Percentiles rank a stretch among this genome's conserved stretches.
phyloP scores from a whole-genome alignment of 2,797 vertebrate genomes.

The Bovichtus variegatus region DNA sequence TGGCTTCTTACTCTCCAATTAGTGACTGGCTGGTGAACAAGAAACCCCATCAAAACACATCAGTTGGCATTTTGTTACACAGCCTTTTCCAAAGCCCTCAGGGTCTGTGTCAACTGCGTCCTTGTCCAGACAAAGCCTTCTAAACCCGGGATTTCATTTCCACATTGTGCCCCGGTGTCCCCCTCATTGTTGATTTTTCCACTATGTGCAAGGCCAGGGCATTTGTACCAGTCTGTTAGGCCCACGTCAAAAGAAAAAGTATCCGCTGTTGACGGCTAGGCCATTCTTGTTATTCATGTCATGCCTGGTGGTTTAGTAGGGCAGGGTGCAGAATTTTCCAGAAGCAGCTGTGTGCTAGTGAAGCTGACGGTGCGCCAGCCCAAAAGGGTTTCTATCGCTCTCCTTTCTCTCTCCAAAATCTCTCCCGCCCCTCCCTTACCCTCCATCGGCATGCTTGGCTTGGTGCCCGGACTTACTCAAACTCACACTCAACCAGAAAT shows the following conservation, averaged over 20 bases:
- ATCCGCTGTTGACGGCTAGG: conserved; percentile 73
- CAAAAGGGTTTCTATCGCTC: conserved; percentile 83
- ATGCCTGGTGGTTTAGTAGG: conserved; percentile 91
- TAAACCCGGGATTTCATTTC: conserved; percentile 82
- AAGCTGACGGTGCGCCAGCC: conserved; percentile 87
- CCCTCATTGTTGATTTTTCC: conserved; percentile 83
- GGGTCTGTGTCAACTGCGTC: conserved; percentile 75
- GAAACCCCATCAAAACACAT: conserved; percentile 81
- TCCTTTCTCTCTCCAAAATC: conserved; percentile 58
- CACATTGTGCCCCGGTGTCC: conserved; percentile 80
- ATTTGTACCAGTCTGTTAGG: conserved; percentile 80
- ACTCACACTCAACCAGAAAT: conserved; percentile 86
- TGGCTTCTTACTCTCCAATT: conserved; percentile 69
- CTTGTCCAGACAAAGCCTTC: conserved; percentile 80
- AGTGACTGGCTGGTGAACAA: conserved; percentile 79
- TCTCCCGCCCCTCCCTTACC: conserved; percentile 49
- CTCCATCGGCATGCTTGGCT: conserved; percentile 88
- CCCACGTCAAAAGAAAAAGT: conserved; percentile 80
- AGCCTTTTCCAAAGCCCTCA: conserved; percentile 75
- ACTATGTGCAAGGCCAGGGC: conserved; percentile 81
- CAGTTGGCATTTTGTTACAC: conserved; percentile 77
- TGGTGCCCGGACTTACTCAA: conserved; percentile 88
- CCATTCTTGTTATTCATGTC: conserved; percentile 87
- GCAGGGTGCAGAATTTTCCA: conserved; percentile 93
- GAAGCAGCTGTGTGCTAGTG: conserved; percentile 94